Conservation (phyloP, 2,797 vertebrate genomes). For the Chlorospingus semifuscus region DNA sequence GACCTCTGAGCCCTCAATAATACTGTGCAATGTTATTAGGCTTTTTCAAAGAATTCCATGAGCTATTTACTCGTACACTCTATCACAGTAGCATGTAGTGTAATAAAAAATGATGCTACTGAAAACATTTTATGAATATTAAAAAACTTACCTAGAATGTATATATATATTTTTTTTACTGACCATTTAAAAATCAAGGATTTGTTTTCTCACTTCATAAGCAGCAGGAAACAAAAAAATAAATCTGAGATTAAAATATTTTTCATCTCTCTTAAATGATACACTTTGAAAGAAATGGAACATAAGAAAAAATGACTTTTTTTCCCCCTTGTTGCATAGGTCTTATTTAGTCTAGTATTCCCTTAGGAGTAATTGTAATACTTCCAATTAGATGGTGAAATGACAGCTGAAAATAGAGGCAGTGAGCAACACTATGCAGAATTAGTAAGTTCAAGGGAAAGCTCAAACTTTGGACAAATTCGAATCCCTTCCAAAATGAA, state of each 20-base stretch:
- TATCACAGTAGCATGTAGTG: not conserved
- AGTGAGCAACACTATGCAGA: not conserved
- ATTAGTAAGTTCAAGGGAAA: not conserved
- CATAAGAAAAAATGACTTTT: not conserved
- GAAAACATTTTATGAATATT: not conserved
- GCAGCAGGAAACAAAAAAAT: not conserved
- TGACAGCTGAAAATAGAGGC: not conserved
- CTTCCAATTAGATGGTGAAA: not conserved
- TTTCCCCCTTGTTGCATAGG: rapidly evolving
- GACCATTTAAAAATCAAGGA: not conserved
- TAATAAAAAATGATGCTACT: not conserved
- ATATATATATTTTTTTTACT: not conserved
- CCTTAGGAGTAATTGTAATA: not conserved
- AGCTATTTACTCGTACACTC: not conserved
- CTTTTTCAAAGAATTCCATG: not conserved
- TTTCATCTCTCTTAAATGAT: not conserved
- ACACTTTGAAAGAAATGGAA: not conserved
- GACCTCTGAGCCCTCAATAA: not conserved
- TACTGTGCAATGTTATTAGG: not conserved
- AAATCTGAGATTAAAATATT: not conserved
- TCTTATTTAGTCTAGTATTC: not conserved
- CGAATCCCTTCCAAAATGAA: not conserved
- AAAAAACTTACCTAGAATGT: not conserved
- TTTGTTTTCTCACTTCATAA: not conserved
- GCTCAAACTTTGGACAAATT: not conserved